Percentiles rank a stretch among this genome's conserved stretches.
phyloP scores from a whole-genome alignment of 2,113 vertebrate species.

The Vanacampus margaritifer region DNA sequence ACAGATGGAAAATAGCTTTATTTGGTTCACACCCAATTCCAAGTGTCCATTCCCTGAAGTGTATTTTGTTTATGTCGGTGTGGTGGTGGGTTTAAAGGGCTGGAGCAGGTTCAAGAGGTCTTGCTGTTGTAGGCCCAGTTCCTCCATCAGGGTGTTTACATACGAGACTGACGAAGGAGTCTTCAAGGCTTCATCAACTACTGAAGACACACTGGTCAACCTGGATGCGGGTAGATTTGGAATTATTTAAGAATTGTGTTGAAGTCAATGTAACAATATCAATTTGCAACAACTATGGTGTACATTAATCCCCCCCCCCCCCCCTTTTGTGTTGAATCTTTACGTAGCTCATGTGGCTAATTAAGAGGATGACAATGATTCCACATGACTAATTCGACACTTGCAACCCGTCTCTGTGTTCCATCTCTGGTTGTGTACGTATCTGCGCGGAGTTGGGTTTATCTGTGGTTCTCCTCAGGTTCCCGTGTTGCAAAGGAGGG shows the following conservation, averaged over 20 bases:
- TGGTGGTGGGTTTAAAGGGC: conserved; percentile 45
- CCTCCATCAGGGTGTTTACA: conserved; percentile 60
- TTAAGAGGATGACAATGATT: neutral
- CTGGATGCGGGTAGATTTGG: conserved; percentile 36
- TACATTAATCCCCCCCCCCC: too few relatives aligned
- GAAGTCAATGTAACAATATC: too few relatives aligned
- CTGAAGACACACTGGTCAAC: conserved; percentile 62
- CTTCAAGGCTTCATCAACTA: conserved; percentile 56
- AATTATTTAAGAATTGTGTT: too few relatives aligned
- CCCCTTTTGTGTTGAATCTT: neutral
- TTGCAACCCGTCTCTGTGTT: neutral
- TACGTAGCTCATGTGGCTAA: neutral
- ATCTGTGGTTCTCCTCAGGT: conserved; percentile 62
- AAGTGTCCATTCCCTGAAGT: neutral
- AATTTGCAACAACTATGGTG: too few relatives aligned
- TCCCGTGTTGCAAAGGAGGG: conserved; percentile 69
- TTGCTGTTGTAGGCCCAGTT: conserved; percentile 53
- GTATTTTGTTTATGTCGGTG: conserved; percentile 18
- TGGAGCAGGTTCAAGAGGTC: conserved; percentile 62
- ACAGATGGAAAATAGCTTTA: conserved; percentile 4
- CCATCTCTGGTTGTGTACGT: conserved; percentile 27
- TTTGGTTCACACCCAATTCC: neutral
- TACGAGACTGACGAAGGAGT: conserved; percentile 44
- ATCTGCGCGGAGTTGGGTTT: conserved; percentile 37
- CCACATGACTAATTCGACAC: neutral